phyloP scores from a whole-genome alignment of 2,113 vertebrate genomes.

The Podocnemis expansa region DNA sequence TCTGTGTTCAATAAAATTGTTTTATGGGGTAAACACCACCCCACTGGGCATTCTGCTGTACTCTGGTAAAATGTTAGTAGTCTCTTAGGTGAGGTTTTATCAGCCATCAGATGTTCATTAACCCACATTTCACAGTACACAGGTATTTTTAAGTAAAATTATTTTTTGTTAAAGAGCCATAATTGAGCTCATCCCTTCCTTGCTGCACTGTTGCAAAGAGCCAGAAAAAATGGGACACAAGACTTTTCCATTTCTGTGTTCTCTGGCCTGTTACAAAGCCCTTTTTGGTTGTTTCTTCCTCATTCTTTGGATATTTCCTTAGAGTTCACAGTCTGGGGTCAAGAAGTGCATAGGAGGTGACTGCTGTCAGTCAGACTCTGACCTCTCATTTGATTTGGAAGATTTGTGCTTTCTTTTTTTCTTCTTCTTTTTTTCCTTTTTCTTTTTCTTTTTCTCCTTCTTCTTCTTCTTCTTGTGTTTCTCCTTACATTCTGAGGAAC shows the following conservation, averaged over 20 bases:
- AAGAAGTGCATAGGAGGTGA: neutral
- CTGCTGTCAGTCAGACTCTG: constrained; percentile 79
- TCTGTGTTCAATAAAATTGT: neutral
- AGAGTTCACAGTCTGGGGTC: neutral
- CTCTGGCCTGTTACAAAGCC: neutral
- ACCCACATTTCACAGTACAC: neutral
- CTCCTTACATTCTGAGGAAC: constrained; percentile 74
- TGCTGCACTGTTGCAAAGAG: neutral
- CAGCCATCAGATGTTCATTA: neutral
- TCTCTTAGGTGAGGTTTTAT: accelerated
- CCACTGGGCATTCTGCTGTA: neutral
- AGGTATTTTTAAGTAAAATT: neutral
- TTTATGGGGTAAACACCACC: constrained; percentile 12
- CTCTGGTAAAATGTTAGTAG: neutral
- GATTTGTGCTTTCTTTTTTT: constrained; percentile 81
- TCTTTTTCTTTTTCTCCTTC: constrained; percentile 82
- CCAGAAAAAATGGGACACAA: neutral
- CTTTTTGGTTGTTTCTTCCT: neutral
- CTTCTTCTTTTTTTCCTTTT: constrained; percentile 75
- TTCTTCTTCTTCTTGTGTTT: constrained; percentile 83
- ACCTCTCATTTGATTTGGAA: constrained; percentile 79
- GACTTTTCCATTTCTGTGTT: neutral
- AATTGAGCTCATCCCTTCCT: neutral
- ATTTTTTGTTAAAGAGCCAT: neutral
- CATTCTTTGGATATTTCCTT: constrained; percentile 7